A percentile compares a stretch with the other conserved stretches of the same genome.
These are phyloP conservation scores for Incurvaria masculella DNA, from an alignment of 2,888 invertebrate species.

Conservation along the genomic window DNA sequence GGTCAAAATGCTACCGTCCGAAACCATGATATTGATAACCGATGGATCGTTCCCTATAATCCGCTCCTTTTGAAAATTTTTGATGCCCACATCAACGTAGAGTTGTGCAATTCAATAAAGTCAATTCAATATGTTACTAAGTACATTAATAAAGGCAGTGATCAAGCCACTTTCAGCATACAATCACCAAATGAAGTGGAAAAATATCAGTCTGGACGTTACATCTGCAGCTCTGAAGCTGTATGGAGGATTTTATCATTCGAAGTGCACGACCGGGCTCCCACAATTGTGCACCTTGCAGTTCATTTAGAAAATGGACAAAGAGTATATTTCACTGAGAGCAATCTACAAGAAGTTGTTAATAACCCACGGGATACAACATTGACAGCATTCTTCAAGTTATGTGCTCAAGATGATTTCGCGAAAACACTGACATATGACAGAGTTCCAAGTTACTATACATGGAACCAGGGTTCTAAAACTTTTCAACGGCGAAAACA, in stretches of 20 bases:
- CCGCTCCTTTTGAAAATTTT: conserved; percentile 6
- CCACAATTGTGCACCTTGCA: conserved; percentile 10
- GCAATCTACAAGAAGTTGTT: background rate
- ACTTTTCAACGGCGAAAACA: background rate
- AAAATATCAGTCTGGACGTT: background rate
- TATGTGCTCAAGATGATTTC: background rate
- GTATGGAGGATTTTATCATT: conserved; percentile 11
- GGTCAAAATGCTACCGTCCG: background rate
- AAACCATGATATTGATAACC: conserved; percentile 2
- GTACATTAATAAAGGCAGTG: background rate
- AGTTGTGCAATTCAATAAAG: background rate
- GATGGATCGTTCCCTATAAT: conserved; percentile 6
- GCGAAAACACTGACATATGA: background rate
- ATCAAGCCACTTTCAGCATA: background rate
- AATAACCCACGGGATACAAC: conserved; percentile 14
- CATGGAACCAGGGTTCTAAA: background rate
- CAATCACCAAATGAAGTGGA: background rate
- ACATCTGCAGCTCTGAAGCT: conserved; percentile 9
- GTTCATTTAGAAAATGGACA: conserved; percentile 14
- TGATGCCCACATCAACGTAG: background rate
- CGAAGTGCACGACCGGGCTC: conserved; percentile 10
- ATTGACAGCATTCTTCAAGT: background rate
- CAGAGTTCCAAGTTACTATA: conserved; percentile 4
- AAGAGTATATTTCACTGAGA: conserved; percentile 1
- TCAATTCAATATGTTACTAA: background rate